Base-by-base conservation (phyloP, 2,113 vertebrate species). In the Benitochromis conjunctus region DNA sequence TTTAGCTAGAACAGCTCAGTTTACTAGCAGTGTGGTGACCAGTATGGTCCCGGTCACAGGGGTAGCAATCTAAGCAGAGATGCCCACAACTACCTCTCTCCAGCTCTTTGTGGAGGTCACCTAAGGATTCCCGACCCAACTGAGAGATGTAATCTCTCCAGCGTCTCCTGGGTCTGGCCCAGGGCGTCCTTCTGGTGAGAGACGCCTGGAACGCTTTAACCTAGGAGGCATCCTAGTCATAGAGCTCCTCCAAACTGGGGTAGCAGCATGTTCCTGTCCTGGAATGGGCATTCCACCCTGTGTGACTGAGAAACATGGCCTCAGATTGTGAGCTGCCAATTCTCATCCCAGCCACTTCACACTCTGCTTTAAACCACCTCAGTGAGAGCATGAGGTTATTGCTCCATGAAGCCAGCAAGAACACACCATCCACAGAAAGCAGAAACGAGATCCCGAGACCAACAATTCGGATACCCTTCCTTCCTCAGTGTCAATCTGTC, bases 1-100 rank as follows among this genome's bases (percentile, higher is more conserved):
- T 69, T 16, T 43, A 24, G 64, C 64, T 43, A 43, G 38, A 43
- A 16, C 0, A 69, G 12, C 36, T 69, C 36, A 43, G 2, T 6
- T 43, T 69, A 7, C 36, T 43, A 43, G 12, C 12, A 43, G n/a
- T 1, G 36, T 43, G 10, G 4, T 12, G 10, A 43, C 41, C 34
- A 34, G 34, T 34, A 2, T 64, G 5, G 66, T 74, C 10, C 24
- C 5, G 26, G 66, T 46, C 14, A 74, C 41, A 4, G 21, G 21
- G 0, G 5, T 18, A 71, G 41, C 66, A 71, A 14, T 71, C 66
- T 24, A 71, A 71, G 41, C 66, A 48, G 41, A 46, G 41, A 48
- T 46, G 10, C 0, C 43, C 7, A 46, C 38, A 26, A 4, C 41
- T 1, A 0, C 41, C 41, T 46, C 66, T 26, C 66, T 10, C 66